These are phyloP conservation scores for Cochlearius cochlearius DNA, from an alignment of 2,113 vertebrate species.

Conservation along the genomic window DNA sequence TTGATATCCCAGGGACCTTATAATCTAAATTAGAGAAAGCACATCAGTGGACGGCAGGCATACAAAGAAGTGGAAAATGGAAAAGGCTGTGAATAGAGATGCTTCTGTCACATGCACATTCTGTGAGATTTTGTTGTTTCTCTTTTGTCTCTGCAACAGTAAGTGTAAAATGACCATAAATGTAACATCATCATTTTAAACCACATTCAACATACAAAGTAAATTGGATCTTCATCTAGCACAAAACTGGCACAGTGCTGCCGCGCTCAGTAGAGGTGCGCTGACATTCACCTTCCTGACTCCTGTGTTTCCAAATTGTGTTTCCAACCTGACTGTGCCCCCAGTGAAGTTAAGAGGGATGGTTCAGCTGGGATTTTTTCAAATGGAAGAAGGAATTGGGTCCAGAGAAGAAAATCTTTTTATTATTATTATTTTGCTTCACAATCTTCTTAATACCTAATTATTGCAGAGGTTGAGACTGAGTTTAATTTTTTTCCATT, in stretches of 20 bases:
- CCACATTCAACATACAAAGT: neutral
- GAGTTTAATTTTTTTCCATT: neutral
- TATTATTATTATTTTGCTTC: neutral
- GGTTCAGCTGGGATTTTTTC: neutral
- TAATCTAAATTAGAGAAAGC: neutral
- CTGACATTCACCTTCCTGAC: neutral
- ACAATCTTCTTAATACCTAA: neutral
- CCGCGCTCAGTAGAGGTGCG: neutral
- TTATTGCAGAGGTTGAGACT: neutral
- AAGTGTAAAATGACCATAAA: neutral
- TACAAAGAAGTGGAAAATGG: neutral
- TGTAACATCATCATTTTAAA: neutral
- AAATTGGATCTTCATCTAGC: neutral
- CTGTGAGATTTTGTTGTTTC: neutral
- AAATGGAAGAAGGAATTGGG: neutral
- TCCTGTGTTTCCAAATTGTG: neutral
- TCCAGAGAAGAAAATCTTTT: neutral
- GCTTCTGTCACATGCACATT: neutral
- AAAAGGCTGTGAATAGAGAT: neutral
- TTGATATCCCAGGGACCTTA: neutral
- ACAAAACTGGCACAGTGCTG: neutral
- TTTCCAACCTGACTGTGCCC: neutral
- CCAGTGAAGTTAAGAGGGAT: neutral
- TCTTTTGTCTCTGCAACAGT: neutral
- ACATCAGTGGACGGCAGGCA: neutral